Evolutionary conservation across 1,140 invertebrate genomes (phyloP).

Genomic region (Leguminivora glycinivorella): DNA sequence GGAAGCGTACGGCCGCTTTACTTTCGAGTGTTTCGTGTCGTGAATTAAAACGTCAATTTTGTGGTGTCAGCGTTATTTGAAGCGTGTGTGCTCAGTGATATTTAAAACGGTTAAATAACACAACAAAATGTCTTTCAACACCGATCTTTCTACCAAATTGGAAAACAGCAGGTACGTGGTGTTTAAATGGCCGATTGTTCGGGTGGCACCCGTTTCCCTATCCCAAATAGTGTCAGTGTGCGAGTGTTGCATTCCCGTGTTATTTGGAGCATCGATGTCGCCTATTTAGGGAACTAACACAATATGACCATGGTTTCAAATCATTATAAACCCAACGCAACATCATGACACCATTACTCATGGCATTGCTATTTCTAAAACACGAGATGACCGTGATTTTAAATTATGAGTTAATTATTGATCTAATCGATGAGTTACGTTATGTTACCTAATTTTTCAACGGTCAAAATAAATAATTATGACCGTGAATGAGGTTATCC

Average conservation of each 20-base stretch:
- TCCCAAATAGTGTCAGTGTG: constrained; percentile 31
- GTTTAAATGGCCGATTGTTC: constrained; percentile 31
- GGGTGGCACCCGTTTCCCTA: constrained; percentile 34
- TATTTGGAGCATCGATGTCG: neutral
- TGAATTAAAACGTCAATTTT: constrained; percentile 54
- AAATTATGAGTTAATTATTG: constrained; percentile 15
- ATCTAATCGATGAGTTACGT: neutral
- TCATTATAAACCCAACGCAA: neutral
- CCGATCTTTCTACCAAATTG: constrained; percentile 71
- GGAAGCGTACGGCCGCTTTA: constrained; percentile 58
- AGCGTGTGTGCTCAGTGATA: constrained; percentile 75
- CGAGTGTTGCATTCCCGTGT: constrained; percentile 9
- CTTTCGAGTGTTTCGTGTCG: constrained; percentile 57
- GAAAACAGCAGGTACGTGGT: constrained; percentile 73
- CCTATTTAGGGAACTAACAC: constrained; percentile 5
- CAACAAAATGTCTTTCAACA: constrained; percentile 75
- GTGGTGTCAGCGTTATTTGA: constrained; percentile 55
- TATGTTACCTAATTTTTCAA: constrained; percentile 16
- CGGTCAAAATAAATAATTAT: constrained; percentile 22
- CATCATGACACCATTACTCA: constrained; percentile 24
- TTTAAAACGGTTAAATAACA: constrained; percentile 68
- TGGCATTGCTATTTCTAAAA: constrained; percentile 18
- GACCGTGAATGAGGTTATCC: constrained; percentile 36
- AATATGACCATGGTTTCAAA: constrained; percentile 8
- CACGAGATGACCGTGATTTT: neutral